Base-by-base conservation (phyloP, 1,140 invertebrate species). In the Eubasilissa regina region DNA sequence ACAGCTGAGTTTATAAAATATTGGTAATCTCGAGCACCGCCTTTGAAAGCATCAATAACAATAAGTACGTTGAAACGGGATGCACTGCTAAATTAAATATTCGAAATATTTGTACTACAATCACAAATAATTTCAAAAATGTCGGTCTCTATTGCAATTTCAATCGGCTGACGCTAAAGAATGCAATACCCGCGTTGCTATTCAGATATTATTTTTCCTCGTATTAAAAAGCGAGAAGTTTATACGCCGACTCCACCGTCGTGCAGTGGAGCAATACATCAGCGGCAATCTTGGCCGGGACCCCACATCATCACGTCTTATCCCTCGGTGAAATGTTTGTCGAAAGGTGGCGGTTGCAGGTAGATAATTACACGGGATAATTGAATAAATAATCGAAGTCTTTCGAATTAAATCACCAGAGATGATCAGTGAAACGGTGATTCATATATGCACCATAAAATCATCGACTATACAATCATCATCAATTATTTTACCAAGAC, bases 91-190 rank as follows among this genome's bases (percentile, higher is more conserved):
- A 7, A 21, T 58, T 19, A 58, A 58, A 58, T 58, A 58, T 15
- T 13, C 17, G 15, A 21, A 58, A 58, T 58, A 19, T 15, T 58
- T 25, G 8, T 12, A 4, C 60, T 64, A 9, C 58, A 15, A 25
- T 35, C 17, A 62, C 13, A 15, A 64, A 64, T 19, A 64, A 64
- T 64, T 43, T 25, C 60, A 25, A 64, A 64, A 25, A 64, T 25
- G 60, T 43, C 60, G 60, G 19, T 25, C 35, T 35, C 13, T 64
- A 64, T 43, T 64, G 60, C 19, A 64, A 64, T 64, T 43, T 64
- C 60, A 44, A 64, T n/a, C 35, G 19, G 60, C 0, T 9, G 10
- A 11, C 60, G 60, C 19, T 13, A 9, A 64, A 64, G 60, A 64
- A 64, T 64, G 25, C 35, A 44, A 58, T 21, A 58, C 21, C 55